Conservation (phyloP, 2,888 invertebrate genomes). For the Hybos culiciformis region DNA sequence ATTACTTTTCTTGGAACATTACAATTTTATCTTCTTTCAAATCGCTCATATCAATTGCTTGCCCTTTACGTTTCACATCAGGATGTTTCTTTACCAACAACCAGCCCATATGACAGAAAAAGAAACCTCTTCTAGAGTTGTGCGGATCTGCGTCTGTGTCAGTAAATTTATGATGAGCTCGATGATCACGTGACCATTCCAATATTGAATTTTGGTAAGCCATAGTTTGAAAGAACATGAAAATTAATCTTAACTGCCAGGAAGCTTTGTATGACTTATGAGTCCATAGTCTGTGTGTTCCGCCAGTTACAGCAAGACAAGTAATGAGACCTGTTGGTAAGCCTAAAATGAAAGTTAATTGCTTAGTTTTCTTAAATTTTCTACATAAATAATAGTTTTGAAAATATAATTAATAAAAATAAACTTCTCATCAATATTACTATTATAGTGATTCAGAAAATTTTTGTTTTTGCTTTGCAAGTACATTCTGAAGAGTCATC, state of each 20-base stretch:
- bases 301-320: slow-evolving; percentile 84
- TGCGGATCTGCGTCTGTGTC: slow-evolving; percentile 86
- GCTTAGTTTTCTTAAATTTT: too few species aligned
- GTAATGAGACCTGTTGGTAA: too few species aligned
- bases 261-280: slow-evolving; percentile 87
- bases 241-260: slow-evolving; percentile 63
- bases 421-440: too few species aligned
- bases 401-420: too few species aligned
- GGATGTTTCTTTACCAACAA: slow-evolving; percentile 71
- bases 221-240: slow-evolving; percentile 68
- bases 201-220: slow-evolving; percentile 84
- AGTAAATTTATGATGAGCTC: slow-evolving; percentile 82
- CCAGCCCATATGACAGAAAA: slow-evolving; percentile 95
- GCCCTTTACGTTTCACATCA: slow-evolving; percentile 64
- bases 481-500: too few species aligned
- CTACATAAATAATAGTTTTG: too few species aligned
- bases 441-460: too few species aligned
- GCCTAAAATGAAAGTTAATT: too few species aligned
- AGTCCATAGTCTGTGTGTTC: slow-evolving; percentile 89
- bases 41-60: slow-evolving; percentile 65
- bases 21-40: slow-evolving; percentile 64
- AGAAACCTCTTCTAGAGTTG: slow-evolving; percentile 78
- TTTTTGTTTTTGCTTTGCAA: too few species aligned
- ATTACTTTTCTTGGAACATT: slow-evolving; percentile 67
- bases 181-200: slow-evolving; percentile 72